Conservation (phyloP, 2,797 vertebrate genomes). For the Enteromius thamalakanensis region DNA sequence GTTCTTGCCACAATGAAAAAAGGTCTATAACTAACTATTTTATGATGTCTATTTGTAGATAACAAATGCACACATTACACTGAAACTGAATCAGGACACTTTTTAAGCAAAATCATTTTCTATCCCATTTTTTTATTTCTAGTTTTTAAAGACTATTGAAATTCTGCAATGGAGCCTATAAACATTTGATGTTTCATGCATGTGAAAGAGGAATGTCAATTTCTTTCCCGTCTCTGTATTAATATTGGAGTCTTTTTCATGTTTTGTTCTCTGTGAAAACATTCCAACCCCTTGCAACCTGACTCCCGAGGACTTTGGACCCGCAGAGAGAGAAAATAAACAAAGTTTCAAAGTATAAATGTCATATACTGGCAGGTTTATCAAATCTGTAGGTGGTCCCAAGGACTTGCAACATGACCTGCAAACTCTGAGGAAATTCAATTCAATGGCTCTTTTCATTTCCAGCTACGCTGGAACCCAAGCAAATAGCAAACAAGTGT, state of each 20-base stretch:
- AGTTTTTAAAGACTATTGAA: slow-evolving; percentile 33
- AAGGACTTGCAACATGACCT: slow-evolving; percentile 57
- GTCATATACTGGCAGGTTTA: slow-evolving; percentile 60
- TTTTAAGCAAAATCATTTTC: slow-evolving; percentile 32
- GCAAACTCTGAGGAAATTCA: slow-evolving; percentile 46
- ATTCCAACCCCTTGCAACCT: slow-evolving; percentile 50
- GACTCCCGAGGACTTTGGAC: slow-evolving; percentile 51
- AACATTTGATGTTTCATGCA: slow-evolving; percentile 30
- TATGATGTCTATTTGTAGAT: neutral
- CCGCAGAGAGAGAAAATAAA: slow-evolving; percentile 57
- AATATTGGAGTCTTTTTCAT: slow-evolving; percentile 40
- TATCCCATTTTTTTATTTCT: neutral
- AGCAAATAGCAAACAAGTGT: slow-evolving; percentile 17
- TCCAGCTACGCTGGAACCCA: slow-evolving; percentile 28
- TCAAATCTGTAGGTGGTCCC: slow-evolving; percentile 60
- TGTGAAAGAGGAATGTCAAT: slow-evolving; percentile 49
- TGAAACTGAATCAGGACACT: neutral
- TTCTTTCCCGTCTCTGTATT: slow-evolving; percentile 49
- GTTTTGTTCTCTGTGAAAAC: slow-evolving; percentile 52
- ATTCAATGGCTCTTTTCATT: slow-evolving; percentile 48
- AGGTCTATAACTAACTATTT: neutral
- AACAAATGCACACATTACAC: slow-evolving; percentile 7
- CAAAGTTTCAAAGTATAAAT: slow-evolving; percentile 57
- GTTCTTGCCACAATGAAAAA: neutral
- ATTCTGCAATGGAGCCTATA: slow-evolving; percentile 35